Evolutionary conservation across 1,140 invertebrate species (phyloP).

Genomic region (Grapholita molesta): DNA sequence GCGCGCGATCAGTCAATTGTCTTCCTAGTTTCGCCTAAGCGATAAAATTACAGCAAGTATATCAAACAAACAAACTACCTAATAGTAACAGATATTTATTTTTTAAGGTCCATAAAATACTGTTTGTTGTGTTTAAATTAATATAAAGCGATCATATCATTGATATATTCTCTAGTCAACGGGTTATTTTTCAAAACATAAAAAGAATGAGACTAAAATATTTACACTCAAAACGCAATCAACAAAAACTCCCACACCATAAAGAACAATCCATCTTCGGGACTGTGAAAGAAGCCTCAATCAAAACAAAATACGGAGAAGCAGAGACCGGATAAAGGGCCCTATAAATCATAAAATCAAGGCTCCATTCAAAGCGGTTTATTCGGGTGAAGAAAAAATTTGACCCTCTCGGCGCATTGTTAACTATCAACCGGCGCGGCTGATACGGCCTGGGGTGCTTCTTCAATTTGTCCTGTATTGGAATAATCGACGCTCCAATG

Average conservation of each 20-base stretch:
- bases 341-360: conserved; percentile 77
- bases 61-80: neutral
- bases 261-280: conserved; percentile 74
- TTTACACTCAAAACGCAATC: conserved; percentile 60
- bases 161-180: conserved; percentile 7
- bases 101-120: neutral
- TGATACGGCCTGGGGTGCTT: conserved; percentile 47
- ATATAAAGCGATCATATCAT: neutral
- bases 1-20: conserved; percentile 49
- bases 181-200: conserved; percentile 20
- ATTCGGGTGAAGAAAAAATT: conserved; percentile 60
- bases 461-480: conserved; percentile 67
- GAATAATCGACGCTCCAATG: conserved; percentile 54
- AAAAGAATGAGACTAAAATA: conserved; percentile 53
- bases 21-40: conserved; percentile 30
- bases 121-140: neutral
- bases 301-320: conserved; percentile 73
- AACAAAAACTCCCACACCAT: conserved; percentile 69
- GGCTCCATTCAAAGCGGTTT: conserved; percentile 65
- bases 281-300: conserved; percentile 69
- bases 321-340: conserved; percentile 64
- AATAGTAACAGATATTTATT: neutral
- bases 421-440: conserved; percentile 31
- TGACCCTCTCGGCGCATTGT: conserved; percentile 58
- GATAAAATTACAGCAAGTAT: conserved; percentile 31